Evolutionary conservation across 2,797 vertebrate genomes (phyloP), one percentile per base, ranked within the genome.

Genomic region (Tachyglossus aculeatus): DNA sequence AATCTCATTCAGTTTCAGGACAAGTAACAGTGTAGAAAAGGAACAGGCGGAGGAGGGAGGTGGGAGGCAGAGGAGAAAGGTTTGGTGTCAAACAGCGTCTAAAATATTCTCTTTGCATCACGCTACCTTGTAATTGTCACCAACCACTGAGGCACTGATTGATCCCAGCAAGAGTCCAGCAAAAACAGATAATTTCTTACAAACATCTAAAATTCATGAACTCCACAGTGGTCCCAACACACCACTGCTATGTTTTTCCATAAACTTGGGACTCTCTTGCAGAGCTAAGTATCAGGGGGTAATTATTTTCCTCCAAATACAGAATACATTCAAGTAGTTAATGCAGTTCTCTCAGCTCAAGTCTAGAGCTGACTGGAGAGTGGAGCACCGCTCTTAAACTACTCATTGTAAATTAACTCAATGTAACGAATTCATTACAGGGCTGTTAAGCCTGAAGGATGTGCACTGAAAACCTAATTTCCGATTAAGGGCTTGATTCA

Each of bases 101-200:
- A 84, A 91, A 90, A 91, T 89, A 87, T 43, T 78, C 62, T 78
- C 29, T 88, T 85, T 87, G 76, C 78, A 91, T 89, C 83, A 88
- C 56, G 81, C 74, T 71, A 77, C 79, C 83, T 91, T 77, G 86
- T 93, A 92, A 93, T 91, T 93, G 87, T 88, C 85, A 87, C 89
- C 91, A 92, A 87, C 90, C 84, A 87, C 10, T 2, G 88, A 89
- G 89, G 88, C 83, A 75, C 74, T 90, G 90, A 92, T 91, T 92
- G 87, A 91, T 88, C 90, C 84, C 92, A 91, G 90, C 84, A 43
- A 90, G 89, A 55, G 82, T 83, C 81, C 78, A 5, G 80, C 83
- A 88, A 88, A n/a, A 91, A 91, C 74, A 90, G 85, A 87, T 89
- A 85, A 91, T 92, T 87, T 87, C 80, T 91, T 47, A 0, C 69